These are phyloP conservation scores for Hipposideros armiger DNA, from an alignment of 2,113 vertebrate genomes.

Conservation along the genomic window DNA sequence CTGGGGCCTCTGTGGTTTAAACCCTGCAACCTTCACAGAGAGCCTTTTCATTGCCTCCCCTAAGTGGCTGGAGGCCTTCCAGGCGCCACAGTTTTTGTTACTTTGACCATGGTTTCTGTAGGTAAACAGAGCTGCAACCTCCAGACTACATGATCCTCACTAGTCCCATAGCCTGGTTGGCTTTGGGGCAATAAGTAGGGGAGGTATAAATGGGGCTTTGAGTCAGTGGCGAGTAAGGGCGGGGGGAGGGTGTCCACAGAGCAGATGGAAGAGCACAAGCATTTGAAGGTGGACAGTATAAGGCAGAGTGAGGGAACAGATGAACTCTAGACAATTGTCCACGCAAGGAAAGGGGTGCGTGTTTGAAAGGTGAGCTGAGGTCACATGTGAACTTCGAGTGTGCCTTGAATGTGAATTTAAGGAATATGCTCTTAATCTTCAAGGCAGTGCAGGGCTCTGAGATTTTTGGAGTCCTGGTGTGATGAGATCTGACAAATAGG, in stretches of 20 bases:
- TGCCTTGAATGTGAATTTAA: background rate
- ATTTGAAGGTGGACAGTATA: background rate
- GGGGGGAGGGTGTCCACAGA: background rate
- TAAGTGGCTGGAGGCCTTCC: background rate
- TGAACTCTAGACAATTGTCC: background rate
- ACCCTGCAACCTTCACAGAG: background rate
- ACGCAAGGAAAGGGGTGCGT: accelerated
- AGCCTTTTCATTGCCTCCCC: background rate
- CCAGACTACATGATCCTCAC: background rate
- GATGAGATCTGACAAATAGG: background rate
- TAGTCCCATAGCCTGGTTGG: background rate
- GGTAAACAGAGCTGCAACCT: background rate
- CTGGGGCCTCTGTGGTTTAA: background rate
- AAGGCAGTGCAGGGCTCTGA: background rate
- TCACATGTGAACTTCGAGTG: background rate
- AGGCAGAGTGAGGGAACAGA: background rate
- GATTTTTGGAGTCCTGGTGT: background rate
- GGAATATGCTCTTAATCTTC: background rate
- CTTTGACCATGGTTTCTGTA: background rate
- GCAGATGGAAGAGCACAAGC: background rate
- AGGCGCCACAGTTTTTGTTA: background rate
- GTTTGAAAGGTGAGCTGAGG: background rate
- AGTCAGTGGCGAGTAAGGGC: background rate
- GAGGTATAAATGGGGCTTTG: background rate
- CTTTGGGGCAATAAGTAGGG: background rate